Percentiles rank a stretch among this genome's conserved stretches.
These are phyloP conservation scores for Elaphurus davidianus DNA, from an alignment of 2,113 vertebrate genomes.

Conservation along the genomic window DNA sequence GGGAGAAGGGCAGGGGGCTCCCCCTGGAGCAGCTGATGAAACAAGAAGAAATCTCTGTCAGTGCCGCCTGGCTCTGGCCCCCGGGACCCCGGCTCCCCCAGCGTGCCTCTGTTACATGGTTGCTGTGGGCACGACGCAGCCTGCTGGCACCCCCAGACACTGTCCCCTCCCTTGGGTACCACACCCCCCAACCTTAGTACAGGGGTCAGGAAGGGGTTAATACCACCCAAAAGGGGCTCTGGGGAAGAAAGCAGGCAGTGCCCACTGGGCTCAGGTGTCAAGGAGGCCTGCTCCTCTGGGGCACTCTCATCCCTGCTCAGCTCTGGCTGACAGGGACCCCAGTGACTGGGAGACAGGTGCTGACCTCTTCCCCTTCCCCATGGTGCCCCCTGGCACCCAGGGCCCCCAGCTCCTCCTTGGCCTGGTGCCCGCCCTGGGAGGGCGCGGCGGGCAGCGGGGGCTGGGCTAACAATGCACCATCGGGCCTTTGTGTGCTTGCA, in stretches of 20 bases:
- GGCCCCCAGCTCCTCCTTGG: constrained; percentile 77
- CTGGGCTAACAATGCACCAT: constrained; percentile 80
- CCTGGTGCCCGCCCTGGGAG: constrained; percentile 68
- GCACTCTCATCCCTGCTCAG: neutral
- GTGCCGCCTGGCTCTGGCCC: constrained; percentile 62
- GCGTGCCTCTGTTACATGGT: constrained; percentile 66
- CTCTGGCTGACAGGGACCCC: neutral
- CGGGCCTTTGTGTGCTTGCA: constrained; percentile 79
- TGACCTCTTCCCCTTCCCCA: constrained; percentile 32
- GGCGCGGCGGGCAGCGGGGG: constrained; percentile 77
- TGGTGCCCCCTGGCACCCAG: constrained; percentile 75
- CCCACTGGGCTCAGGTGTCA: constrained; percentile 61
- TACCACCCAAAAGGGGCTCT: constrained; percentile 50
- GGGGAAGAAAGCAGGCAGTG: constrained; percentile 49
- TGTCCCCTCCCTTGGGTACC: constrained; percentile 66
- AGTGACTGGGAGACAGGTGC: constrained; percentile 48
- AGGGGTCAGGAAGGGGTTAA: constrained; percentile 67
- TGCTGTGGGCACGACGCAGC: constrained; percentile 64
- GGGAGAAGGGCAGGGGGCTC: constrained; percentile 70
- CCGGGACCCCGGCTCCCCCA: constrained; percentile 69
- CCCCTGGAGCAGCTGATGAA: constrained; percentile 78
- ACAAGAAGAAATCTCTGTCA: constrained; percentile 72
- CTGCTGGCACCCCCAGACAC: constrained; percentile 64
- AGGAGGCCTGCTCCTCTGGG: neutral
- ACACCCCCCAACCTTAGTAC: constrained; percentile 19